A percentile compares a stretch with the other conserved stretches of the same genome.
Conservation (phyloP, 1,140 invertebrate species). For the Drosophila jambulina region DNA sequence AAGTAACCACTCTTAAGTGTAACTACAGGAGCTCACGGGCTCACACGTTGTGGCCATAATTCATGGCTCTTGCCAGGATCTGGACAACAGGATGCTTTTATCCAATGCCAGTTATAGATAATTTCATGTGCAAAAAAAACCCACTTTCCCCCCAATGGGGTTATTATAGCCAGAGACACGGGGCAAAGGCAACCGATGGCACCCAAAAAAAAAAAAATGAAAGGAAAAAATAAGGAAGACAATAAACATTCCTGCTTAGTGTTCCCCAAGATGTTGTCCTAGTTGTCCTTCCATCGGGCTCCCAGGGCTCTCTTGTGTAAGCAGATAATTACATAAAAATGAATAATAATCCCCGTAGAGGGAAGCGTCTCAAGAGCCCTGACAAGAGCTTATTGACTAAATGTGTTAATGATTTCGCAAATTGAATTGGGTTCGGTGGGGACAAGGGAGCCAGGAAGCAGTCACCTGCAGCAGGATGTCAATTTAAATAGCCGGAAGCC, state of each 20-base stretch:
- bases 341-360: conserved; percentile 76
- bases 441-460: conserved; percentile 51
- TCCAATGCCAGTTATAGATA: conserved; percentile 63
- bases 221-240: conserved; percentile 13
- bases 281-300: conserved; percentile 43
- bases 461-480: conserved; percentile 72
- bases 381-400: conserved; percentile 78
- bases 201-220: too few relatives aligned
- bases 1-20: conserved; percentile 59
- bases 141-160: conserved; percentile 4
- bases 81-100: conserved; percentile 71
- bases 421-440: conserved; percentile 61
- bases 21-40: conserved; percentile 63
- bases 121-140: conserved; percentile 35
- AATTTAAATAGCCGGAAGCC: conserved; percentile 74
- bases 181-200: background rate
- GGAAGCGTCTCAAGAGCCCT: conserved; percentile 58
- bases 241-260: conserved; percentile 27
- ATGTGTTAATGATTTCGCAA: conserved; percentile 80
- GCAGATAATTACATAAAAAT: conserved; percentile 82
- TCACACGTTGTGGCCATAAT: conserved; percentile 78
- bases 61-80: conserved; percentile 52
- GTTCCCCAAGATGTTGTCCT: conserved; percentile 10
- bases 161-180: conserved; percentile 9
- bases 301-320: conserved; percentile 46